These are phyloP conservation scores for Craterocephalus amniculus DNA, from an alignment of 2,797 vertebrate species.

Conservation along the genomic window DNA sequence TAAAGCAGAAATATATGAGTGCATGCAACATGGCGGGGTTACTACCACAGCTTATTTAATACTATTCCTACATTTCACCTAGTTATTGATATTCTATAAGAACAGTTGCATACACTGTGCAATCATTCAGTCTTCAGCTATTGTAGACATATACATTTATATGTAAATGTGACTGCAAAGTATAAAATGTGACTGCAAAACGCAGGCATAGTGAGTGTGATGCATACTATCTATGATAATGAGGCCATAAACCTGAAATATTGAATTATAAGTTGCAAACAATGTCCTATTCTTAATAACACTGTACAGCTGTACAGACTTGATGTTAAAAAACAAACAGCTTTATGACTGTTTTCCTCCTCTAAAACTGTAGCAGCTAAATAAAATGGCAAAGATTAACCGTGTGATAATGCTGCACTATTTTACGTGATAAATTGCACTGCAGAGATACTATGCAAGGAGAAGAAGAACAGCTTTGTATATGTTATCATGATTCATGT, in stretches of 20 bases:
- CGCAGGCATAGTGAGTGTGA: not conserved
- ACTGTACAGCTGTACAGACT: too few species aligned
- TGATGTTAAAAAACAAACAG: not conserved
- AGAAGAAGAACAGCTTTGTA: not conserved
- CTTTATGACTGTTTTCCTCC: too few species aligned
- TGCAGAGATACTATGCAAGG: not conserved
- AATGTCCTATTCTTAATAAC: too few species aligned
- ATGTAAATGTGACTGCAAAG: not conserved
- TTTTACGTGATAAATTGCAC: not conserved
- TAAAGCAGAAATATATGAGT: not conserved
- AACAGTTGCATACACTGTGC: not conserved
- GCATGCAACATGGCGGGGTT: not conserved
- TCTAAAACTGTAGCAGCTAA: not conserved
- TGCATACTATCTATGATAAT: not conserved
- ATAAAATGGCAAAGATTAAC: not conserved
- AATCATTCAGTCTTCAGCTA: too few species aligned
- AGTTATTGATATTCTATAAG: not conserved
- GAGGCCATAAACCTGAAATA: not conserved
- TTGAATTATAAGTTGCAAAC: not conserved
- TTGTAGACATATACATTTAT: too few species aligned
- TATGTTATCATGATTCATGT: not conserved
- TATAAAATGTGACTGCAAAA: too few species aligned
- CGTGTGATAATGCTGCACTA: not conserved
- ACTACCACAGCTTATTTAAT: not conserved
- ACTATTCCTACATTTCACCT: not conserved